Conservation (phyloP, 2,797 vertebrate genomes). For the Erpetoichthys calabaricus region DNA sequence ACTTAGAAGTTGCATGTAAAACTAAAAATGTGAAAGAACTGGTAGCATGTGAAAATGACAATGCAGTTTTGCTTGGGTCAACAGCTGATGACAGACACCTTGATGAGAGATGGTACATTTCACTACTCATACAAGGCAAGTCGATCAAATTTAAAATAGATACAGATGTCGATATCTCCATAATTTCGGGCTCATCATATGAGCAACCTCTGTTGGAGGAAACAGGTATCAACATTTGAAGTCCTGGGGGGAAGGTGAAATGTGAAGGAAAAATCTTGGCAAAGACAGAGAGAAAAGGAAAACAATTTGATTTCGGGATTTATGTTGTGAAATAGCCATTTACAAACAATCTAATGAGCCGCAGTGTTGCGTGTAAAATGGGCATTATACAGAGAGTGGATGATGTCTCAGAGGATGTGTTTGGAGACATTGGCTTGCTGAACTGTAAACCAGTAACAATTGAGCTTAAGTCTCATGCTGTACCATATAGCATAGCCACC, state of each 20-base stretch:
- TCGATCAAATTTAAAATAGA: neutral
- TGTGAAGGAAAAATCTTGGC: neutral
- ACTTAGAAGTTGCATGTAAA: conserved; percentile 12
- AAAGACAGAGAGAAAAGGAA: neutral
- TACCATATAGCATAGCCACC: too few relatives aligned
- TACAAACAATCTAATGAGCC: neutral
- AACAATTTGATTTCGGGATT: neutral
- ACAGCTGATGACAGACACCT: neutral
- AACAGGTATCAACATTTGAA: neutral
- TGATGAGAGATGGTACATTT: neutral
- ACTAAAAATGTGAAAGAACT: conserved; percentile 7
- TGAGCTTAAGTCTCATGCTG: too few relatives aligned
- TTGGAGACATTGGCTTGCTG: neutral
- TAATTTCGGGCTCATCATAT: too few relatives aligned
- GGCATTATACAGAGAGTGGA: neutral
- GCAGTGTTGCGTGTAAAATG: neutral
- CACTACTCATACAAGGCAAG: neutral
- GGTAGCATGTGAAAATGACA: neutral
- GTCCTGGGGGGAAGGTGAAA: neutral
- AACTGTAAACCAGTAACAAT: neutral
- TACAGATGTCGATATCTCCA: neutral
- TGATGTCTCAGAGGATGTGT: neutral
- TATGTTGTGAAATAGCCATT: neutral
- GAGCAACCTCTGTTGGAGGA: too few relatives aligned
- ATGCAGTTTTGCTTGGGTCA: conserved; percentile 1